A percentile compares a stretch with the other conserved stretches of the same genome.
These are phyloP conservation scores for Musca domestica DNA, from an alignment of 1,140 invertebrate species.

Conservation along the genomic window DNA sequence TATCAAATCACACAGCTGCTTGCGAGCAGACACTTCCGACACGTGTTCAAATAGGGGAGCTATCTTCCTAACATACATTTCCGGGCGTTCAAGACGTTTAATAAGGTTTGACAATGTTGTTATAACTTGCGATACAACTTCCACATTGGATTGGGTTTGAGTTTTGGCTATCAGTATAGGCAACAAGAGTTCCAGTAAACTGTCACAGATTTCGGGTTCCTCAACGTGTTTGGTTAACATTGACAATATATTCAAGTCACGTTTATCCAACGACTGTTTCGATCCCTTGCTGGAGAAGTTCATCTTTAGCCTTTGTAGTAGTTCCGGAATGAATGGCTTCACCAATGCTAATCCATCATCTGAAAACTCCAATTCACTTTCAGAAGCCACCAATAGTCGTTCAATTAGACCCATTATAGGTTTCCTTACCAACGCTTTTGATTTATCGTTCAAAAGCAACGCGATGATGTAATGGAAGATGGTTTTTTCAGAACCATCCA, in stretches of 20 bases:
- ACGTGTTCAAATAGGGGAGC: constrained; percentile 67
- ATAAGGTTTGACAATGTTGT: constrained; percentile 74
- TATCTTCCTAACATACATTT: constrained; percentile 65
- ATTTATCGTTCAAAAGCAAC: constrained; percentile 68
- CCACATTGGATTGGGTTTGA: constrained; percentile 55
- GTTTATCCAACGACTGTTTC: constrained; percentile 57
- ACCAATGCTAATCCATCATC: constrained; percentile 40
- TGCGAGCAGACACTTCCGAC: constrained; percentile 60
- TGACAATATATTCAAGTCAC: constrained; percentile 77
- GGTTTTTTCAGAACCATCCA: background rate
- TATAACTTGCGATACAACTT: constrained; percentile 63
- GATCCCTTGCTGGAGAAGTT: constrained; percentile 56
- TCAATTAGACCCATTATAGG: constrained; percentile 77
- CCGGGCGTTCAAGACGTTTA: constrained; percentile 64
- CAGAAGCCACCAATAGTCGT: constrained; percentile 66
- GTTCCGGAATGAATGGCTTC: constrained; percentile 67
- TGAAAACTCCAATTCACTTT: constrained; percentile 41
- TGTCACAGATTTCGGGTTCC: constrained; percentile 65
- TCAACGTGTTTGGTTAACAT: constrained; percentile 72
- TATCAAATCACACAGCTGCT: constrained; percentile 63
- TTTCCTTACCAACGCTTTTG: constrained; percentile 64
- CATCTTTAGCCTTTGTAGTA: constrained; percentile 70
- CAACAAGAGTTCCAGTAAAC: constrained; percentile 68
- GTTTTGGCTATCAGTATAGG: constrained; percentile 70
- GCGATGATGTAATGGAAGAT: constrained; percentile 60